Conservation (phyloP, 2,888 invertebrate species). For the Cordilura impudica region DNA sequence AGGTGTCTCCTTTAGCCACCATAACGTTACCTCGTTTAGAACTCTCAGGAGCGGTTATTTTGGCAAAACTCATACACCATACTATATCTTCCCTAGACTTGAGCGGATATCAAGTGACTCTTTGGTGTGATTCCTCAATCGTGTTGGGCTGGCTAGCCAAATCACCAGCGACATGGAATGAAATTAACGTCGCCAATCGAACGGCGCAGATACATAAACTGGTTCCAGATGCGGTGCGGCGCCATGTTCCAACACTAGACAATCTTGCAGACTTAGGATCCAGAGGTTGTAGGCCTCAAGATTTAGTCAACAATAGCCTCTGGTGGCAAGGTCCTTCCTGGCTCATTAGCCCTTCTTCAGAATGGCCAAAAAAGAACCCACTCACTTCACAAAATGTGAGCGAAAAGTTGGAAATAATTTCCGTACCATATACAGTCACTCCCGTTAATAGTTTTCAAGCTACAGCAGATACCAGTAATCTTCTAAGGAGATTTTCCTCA, state of each 20-base stretch:
- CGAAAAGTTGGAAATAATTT: too few relatives aligned
- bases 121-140: too few relatives aligned
- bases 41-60: background rate
- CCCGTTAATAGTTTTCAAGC: too few relatives aligned
- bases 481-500: too few relatives aligned
- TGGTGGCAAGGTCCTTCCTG: slow-evolving; percentile 21
- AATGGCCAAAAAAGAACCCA: slow-evolving; percentile 19
- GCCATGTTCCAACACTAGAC: background rate
- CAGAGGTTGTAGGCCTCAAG: background rate
- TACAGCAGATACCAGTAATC: too few relatives aligned
- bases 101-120: too few relatives aligned
- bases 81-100: too few relatives aligned
- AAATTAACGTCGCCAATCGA: too few relatives aligned
- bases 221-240: background rate
- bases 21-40: too few relatives aligned
- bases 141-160: too few relatives aligned
- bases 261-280: background rate
- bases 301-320: background rate
- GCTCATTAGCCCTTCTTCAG: background rate
- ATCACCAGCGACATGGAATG: too few relatives aligned
- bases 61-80: background rate
- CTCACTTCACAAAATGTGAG: background rate
- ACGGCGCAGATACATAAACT: background rate
- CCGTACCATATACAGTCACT: too few relatives aligned
- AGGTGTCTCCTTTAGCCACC: background rate